Evolutionary conservation across 1,140 invertebrate species (phyloP).

Genomic region (Neodiprion fabricii): DNA sequence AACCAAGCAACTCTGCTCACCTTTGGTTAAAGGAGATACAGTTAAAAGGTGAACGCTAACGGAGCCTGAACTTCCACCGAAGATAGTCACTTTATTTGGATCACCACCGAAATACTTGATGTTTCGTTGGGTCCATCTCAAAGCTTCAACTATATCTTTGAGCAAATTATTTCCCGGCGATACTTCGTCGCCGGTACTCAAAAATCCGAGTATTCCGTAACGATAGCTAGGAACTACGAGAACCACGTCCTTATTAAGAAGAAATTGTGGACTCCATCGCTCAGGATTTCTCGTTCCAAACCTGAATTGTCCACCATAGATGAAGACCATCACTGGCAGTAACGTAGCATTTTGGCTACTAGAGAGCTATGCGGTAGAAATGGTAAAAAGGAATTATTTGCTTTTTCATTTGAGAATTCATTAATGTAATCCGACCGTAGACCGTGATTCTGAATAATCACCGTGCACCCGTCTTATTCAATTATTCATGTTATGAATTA

Average conservation of each 20-base stretch:
- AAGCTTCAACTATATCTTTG: background rate
- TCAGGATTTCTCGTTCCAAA: background rate
- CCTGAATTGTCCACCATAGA: background rate
- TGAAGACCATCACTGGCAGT: background rate
- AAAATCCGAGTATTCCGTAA: background rate
- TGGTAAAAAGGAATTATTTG: background rate
- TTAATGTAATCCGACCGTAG: background rate
- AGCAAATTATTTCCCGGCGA: background rate
- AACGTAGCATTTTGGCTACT: background rate
- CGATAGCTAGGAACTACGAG: background rate
- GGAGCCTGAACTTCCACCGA: background rate
- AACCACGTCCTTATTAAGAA: background rate
- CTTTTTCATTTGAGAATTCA: too few species aligned
- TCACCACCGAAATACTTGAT: conserved; percentile 1
- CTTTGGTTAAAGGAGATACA: background rate
- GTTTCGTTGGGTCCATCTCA: background rate
- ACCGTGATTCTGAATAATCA: background rate
- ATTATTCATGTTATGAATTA: background rate
- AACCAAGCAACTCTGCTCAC: background rate
- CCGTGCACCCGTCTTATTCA: background rate
- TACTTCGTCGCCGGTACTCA: background rate
- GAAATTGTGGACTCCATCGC: background rate
- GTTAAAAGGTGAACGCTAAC: background rate
- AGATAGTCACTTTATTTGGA: background rate
- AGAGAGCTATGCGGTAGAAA: background rate